Percentiles rank a stretch among this genome's conserved stretches.
phyloP scores from a whole-genome alignment of 2,888 invertebrate genomes.

The Trypoxylon attenuatum region DNA sequence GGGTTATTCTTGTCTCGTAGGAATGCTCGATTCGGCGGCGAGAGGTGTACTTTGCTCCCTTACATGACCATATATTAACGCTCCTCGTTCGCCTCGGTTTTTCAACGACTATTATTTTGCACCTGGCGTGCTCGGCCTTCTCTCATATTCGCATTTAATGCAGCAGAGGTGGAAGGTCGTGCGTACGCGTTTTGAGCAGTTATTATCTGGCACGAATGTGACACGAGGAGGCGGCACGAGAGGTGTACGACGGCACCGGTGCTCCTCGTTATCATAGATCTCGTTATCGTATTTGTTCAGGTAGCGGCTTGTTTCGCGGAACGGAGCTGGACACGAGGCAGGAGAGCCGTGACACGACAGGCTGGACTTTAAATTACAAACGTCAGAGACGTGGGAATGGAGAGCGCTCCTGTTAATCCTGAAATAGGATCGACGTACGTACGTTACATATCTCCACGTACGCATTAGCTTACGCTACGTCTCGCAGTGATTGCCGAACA shows the following conservation, averaged over 20 bases:
- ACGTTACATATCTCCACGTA: too few species aligned
- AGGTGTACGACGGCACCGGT: too few species aligned
- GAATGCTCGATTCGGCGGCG: too few species aligned
- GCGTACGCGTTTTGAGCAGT: constrained; percentile 43
- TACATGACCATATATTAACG: too few species aligned
- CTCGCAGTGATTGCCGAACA: too few species aligned
- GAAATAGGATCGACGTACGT: constrained; percentile 26
- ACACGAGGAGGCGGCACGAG: too few species aligned
- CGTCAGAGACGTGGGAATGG: constrained; percentile 6
- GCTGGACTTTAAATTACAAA: constrained; percentile 38
- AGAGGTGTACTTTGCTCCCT: too few species aligned
- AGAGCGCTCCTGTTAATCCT: constrained; percentile 19
- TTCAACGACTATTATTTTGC: too few species aligned
- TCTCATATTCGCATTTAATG: constrained; percentile 52
- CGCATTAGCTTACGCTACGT: too few species aligned
- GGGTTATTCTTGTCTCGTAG: constrained; percentile 27
- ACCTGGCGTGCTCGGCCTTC: too few species aligned
- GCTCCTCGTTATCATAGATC: constrained; percentile 41
- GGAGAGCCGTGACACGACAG: constrained; percentile 8
- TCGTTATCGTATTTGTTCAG: constrained; percentile 42
- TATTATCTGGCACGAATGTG: constrained; percentile 38
- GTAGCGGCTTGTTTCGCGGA: constrained; percentile 24
- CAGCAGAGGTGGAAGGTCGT: constrained; percentile 28
- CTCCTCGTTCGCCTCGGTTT: too few species aligned
- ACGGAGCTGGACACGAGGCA: constrained; percentile 14